Percentiles rank a stretch among this genome's conserved stretches.
These are phyloP conservation scores for Drosophila triauraria DNA, from an alignment of 1,140 invertebrate species.

Conservation along the genomic window DNA sequence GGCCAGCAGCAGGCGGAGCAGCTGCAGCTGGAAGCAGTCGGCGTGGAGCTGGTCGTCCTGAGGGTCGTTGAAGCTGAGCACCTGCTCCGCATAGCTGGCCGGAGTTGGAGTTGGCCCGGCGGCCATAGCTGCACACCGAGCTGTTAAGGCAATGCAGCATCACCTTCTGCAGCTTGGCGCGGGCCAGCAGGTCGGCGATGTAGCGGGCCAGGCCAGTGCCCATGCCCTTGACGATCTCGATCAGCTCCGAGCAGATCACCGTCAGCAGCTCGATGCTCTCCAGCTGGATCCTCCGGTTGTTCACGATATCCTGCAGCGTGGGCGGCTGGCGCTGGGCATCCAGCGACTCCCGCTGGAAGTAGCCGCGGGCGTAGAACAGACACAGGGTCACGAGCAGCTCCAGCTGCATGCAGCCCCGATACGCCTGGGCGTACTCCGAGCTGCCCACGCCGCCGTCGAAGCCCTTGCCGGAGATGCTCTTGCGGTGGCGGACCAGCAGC, in stretches of 20 bases:
- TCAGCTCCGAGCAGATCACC: conserved; percentile 91
- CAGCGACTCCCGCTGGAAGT: conserved; percentile 89
- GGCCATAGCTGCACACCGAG: conserved; percentile 87
- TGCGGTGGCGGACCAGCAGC: conserved; percentile 91
- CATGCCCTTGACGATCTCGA: conserved; percentile 93
- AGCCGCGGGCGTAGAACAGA: conserved; percentile 92
- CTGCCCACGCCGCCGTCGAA: conserved; percentile 90
- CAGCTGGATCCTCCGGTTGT: conserved; percentile 91
- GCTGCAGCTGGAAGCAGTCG: conserved; percentile 91
- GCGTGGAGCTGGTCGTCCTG: conserved; percentile 88
- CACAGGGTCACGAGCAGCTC: conserved; percentile 93
- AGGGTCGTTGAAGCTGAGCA: conserved; percentile 93
- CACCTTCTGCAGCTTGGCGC: conserved; percentile 96
- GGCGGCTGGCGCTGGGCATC: conserved; percentile 87
- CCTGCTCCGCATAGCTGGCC: conserved; percentile 92
- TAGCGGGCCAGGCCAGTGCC: conserved; percentile 93
- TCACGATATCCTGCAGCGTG: conserved; percentile 90
- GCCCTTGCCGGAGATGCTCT: conserved; percentile 92
- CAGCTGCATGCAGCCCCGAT: conserved; percentile 93
- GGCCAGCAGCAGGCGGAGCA: conserved; percentile 89
- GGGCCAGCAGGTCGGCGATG: conserved; percentile 91
- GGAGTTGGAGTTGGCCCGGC: not conserved
- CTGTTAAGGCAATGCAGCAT: conserved; percentile 93
- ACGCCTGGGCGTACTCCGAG: conserved; percentile 87
- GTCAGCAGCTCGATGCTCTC: conserved; percentile 92